Percentiles rank a stretch among this genome's conserved stretches.
phyloP scores from a whole-genome alignment of 1,140 invertebrate species.

The Tetragnatha versicolor region DNA sequence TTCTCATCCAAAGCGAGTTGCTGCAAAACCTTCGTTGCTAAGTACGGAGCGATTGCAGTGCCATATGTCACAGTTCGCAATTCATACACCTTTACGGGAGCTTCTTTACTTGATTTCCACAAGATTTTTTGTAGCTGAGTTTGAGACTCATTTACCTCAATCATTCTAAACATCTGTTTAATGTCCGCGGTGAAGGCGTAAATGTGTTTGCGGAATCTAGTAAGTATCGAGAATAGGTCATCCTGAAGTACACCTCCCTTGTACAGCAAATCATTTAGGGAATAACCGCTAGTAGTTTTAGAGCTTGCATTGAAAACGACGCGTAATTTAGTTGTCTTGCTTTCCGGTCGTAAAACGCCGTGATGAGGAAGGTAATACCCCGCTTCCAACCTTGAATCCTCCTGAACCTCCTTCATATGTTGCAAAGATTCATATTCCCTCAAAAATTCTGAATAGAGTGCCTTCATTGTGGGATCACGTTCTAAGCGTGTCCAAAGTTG shows the following conservation, averaged over 20 bases:
- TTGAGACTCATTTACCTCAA: conserved; percentile 60
- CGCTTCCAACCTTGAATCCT: not conserved
- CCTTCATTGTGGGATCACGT: not conserved
- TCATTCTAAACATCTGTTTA: conserved; percentile 56
- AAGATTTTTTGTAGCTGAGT: conserved; percentile 59
- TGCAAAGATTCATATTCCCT: not conserved
- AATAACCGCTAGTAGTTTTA: not conserved
- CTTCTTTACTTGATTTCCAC: conserved; percentile 55
- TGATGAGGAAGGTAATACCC: conserved; percentile 14
- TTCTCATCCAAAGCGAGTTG: conserved; percentile 59
- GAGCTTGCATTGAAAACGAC: conserved; percentile 3
- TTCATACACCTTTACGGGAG: conserved; percentile 57
- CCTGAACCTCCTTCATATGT: not conserved
- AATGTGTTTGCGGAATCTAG: conserved; percentile 43
- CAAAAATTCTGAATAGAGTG: conserved; percentile 2
- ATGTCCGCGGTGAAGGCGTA: conserved; percentile 57
- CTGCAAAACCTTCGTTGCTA: conserved; percentile 59
- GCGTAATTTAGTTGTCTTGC: not conserved
- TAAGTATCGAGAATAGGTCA: not conserved
- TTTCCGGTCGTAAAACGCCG: not conserved
- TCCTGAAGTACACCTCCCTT: not conserved
- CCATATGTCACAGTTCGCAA: conserved; percentile 62
- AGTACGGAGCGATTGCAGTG: conserved; percentile 59
- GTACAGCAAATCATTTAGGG: not conserved
- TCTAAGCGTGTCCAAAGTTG: not conserved